Evolutionary conservation across 2,113 vertebrate genomes (phyloP), one percentile per base, ranked within the genome.

Genomic region (Setophaga kirtlandii): DNA sequence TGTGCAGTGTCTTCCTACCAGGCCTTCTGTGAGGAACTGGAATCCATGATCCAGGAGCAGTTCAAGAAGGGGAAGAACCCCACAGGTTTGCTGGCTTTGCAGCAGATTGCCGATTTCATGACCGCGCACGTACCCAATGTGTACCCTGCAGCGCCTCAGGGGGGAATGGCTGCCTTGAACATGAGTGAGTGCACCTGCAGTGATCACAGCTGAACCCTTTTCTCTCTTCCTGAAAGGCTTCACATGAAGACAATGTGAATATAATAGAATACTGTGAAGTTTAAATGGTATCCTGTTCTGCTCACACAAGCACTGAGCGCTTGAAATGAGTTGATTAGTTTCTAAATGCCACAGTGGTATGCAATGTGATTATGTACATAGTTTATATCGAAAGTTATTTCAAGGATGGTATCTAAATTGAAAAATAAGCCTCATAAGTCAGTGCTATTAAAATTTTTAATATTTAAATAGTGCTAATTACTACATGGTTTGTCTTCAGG

Each of bases 51-150:
- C 92, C 99, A 99, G 96, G 99, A 99, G 21, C 99, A 99, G 78
- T 98, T 99, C 88, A 99, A 99, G 97, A 99, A 99, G 97, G 99
- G 99, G 87, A 99, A 99, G 97, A 99, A 98, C 18, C 99, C 99
- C 30, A 99, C 99, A 5, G 99, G 99, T 90, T 97, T 99, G 53
- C 79, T 99, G 98, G 99, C 99, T 2, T 92, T 99, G 50, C 99
- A 99, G 97, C 99, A 99, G 98, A 99, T 99, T 49, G 99, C 99
- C 1, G 99, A 99, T 94, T 99, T 99, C 94, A 99, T 99, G 99
- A 99, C 99, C 30, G 98, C 99, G 0, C 99, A 98, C 8, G 98
- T 99, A 33, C 99, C 99, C 12, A 99, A 98, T 24, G 99, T 99
- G 96, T 99, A 99, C 94, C 99, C 99, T 1, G 98, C 99, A 16